Evolutionary conservation across 2,888 invertebrate species (phyloP), one percentile per base, ranked within the genome.

Genomic region (Epirrita christyi): DNA sequence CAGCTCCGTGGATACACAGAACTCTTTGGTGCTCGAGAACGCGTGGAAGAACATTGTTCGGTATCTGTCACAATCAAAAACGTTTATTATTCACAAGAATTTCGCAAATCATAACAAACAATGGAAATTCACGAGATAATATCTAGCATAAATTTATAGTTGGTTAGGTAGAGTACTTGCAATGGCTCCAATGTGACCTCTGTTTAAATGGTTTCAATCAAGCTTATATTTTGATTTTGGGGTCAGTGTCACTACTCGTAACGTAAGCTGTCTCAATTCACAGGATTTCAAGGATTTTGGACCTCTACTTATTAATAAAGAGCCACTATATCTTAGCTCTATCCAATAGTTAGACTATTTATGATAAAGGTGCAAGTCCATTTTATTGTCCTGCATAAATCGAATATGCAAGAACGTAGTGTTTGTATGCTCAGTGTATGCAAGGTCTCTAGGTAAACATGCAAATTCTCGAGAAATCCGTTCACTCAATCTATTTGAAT

Each of bases 11-110:
- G 95, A 94, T 6, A 97, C 97, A 54, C 94, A 94, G 80, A 96
- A 97, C 83, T 97, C 96, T 66, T 95, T 95, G 46, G 95, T 95
- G 70, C 96, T 95, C 32, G 96, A 95, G 83, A 97, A 92, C 0
- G 97, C 93, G 80, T 97, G 97, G 94, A 97, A 97, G 83, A 96
- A 97, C 68, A 96, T 91, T 15, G 94, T 95, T 63, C 95, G 94
- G 64, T 90, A 93, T 54, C 94, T 94, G 78, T 59, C 86, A 88
- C 51, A 55, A 54, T 60, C 45, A 49, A 60, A 55, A 52, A 5
- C 13, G 10, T 51, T 27, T n/a, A 7, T 38, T 14, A 50, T 42
- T 54, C 41, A 54, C 43, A 50, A 40, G 66, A 49, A 53, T 61
- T 60, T 63, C 38, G 40, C 61, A 56, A 66, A 58, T 21, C 10